These are phyloP conservation scores for Melangyna quadrimaculata DNA, from an alignment of 2,888 invertebrate genomes.

Conservation along the genomic window DNA sequence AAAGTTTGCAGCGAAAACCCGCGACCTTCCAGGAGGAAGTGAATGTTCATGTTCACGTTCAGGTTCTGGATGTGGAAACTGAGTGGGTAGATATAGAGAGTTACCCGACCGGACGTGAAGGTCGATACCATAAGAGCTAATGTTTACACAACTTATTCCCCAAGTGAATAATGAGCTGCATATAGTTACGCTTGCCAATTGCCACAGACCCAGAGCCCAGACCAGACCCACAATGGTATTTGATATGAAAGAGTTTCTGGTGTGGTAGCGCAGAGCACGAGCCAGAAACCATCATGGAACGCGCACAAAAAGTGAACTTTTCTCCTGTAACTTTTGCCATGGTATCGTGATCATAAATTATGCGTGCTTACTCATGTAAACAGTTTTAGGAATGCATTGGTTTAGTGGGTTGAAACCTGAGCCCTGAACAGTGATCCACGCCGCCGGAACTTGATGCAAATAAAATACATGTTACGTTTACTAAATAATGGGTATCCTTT, in stretches of 20 bases:
- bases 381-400: slow-evolving; percentile 32
- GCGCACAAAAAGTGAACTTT: background rate
- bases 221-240: background rate
- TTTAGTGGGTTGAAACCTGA: background rate
- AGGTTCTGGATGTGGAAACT: slow-evolving; percentile 6
- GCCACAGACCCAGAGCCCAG: background rate
- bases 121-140: slow-evolving; percentile 46
- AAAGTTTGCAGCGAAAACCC: background rate
- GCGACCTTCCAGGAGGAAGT: slow-evolving; percentile 2
- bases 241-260: background rate
- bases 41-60: background rate
- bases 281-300: background rate
- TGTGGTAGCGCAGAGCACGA: background rate
- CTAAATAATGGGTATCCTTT: background rate
- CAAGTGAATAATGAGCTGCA: slow-evolving; percentile 37
- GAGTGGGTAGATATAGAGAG: slow-evolving; percentile 15
- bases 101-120: slow-evolving; percentile 57
- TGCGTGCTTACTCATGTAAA: slow-evolving; percentile 46
- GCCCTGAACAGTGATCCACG: too few relatives aligned
- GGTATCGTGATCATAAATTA: slow-evolving; percentile 58
- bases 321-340: slow-evolving; percentile 26
- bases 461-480: slow-evolving; percentile 23
- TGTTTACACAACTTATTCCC: slow-evolving; percentile 56
- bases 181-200: background rate
- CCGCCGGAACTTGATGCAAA: slow-evolving; percentile 13